phyloP scores from a whole-genome alignment of 2,797 vertebrate species.

The Euphonia xanthogaster region DNA sequence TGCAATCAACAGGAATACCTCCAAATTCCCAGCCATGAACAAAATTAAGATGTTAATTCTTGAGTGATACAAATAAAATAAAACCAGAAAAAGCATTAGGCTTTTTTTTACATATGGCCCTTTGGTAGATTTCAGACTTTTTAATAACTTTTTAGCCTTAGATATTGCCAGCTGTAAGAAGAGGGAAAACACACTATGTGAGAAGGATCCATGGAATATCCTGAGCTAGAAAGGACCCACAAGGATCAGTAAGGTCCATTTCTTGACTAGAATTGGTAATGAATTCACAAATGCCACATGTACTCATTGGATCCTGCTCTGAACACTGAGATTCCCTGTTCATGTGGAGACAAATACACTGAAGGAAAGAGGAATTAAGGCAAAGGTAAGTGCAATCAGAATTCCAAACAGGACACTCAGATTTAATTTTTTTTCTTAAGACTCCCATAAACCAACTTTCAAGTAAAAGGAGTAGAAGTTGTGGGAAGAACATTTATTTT shows the following conservation, averaged over 20 bases:
- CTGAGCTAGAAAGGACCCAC: not conserved
- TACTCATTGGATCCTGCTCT: not conserved
- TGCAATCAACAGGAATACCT: not conserved
- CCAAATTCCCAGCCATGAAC: not conserved
- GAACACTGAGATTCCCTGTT: not conserved
- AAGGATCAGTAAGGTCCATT: not conserved
- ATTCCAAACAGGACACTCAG: not conserved
- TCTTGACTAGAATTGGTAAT: not conserved
- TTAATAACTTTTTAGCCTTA: not conserved
- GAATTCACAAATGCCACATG: not conserved
- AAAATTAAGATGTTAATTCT: not conserved
- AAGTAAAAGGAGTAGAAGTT: not conserved
- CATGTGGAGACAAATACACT: not conserved
- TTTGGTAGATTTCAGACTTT: not conserved
- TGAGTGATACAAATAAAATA: not conserved
- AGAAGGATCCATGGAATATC: not conserved
- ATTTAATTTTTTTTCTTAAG: not conserved
- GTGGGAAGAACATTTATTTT: not conserved
- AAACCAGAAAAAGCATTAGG: not conserved
- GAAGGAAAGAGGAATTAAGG: not conserved
- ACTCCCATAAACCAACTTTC: not conserved
- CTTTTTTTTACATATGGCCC: not conserved
- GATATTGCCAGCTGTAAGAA: not conserved
- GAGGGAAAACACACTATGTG: rapidly evolving
- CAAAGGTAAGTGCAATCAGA: not conserved